Evolutionary conservation across 2,888 invertebrate species (phyloP).

Genomic region (Eremobia ochroleuca): DNA sequence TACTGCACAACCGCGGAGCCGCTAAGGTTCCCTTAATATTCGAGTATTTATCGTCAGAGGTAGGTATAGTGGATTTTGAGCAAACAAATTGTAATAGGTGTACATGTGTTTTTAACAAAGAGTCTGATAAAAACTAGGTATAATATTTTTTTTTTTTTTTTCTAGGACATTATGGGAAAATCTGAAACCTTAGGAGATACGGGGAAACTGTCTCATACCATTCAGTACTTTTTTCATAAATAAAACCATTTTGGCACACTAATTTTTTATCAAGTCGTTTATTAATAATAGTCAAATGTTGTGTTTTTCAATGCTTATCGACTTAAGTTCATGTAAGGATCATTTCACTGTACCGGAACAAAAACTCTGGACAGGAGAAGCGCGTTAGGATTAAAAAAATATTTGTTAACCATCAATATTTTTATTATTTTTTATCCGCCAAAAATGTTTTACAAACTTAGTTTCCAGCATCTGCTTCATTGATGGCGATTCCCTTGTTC

Average conservation of each 20-base stretch:
- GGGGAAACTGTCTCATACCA: neutral
- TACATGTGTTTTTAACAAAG: neutral
- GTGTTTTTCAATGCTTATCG: neutral
- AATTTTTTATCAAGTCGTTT: neutral
- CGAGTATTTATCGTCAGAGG: conserved; percentile 29
- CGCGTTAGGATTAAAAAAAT: neutral
- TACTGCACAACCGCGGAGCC: conserved; percentile 18
- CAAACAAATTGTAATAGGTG: neutral
- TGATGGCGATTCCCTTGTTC: too few relatives aligned
- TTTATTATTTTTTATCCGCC: neutral
- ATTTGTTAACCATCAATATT: too few relatives aligned
- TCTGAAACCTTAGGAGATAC: neutral
- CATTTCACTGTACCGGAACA: neutral
- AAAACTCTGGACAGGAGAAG: neutral
- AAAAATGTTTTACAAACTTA: neutral
- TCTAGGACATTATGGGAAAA: neutral
- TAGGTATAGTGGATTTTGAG: neutral
- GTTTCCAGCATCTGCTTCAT: neutral
- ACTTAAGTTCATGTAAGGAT: neutral
- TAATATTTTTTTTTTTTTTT: neutral
- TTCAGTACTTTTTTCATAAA: neutral
- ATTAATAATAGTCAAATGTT: neutral
- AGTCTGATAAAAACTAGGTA: neutral
- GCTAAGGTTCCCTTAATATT: conserved; percentile 25
- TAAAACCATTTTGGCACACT: neutral